A percentile compares a stretch with the other conserved stretches of the same genome.
phyloP scores from a whole-genome alignment of 2,113 vertebrate species.

The Neogobius melanostomus region DNA sequence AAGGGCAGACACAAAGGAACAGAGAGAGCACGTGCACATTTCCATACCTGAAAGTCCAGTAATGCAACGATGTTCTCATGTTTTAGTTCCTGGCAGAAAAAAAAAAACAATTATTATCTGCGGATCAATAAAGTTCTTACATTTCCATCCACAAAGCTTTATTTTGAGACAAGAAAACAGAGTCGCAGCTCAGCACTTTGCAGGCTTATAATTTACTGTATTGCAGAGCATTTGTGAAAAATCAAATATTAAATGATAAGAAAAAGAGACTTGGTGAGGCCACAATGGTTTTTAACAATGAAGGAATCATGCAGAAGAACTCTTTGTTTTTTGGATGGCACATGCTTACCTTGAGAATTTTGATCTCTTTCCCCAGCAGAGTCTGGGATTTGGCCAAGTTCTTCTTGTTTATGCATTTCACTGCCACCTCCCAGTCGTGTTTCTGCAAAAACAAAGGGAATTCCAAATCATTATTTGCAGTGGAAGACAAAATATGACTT shows the following conservation, averaged over 20 bases:
- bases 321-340: background rate
- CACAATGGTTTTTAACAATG: background rate
- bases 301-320: background rate
- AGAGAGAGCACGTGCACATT: background rate
- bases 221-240: background rate
- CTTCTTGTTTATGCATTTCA: slow-evolving; percentile 99
- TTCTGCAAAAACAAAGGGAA: slow-evolving; percentile 76
- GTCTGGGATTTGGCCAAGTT: slow-evolving; percentile 96
- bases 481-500: background rate
- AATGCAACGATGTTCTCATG: slow-evolving; percentile 98
- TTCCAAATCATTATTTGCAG: background rate
- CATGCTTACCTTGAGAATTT: slow-evolving; percentile 92
- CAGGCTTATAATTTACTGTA: background rate
- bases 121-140: background rate
- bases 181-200: background rate
- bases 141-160: background rate
- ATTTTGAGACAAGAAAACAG: background rate
- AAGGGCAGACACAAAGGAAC: background rate
- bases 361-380: slow-evolving; percentile 95
- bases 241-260: slow-evolving; percentile 1
- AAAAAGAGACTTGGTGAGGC: background rate
- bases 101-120: slow-evolving; percentile 35
- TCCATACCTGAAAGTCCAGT: slow-evolving; percentile 94
- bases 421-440: slow-evolving; percentile 94
- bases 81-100: slow-evolving; percentile 86